A percentile compares a stretch with the other conserved stretches of the same genome.
Evolutionary conservation across 2,888 invertebrate species (phyloP).

Genomic region (Argyra leucocephala): DNA sequence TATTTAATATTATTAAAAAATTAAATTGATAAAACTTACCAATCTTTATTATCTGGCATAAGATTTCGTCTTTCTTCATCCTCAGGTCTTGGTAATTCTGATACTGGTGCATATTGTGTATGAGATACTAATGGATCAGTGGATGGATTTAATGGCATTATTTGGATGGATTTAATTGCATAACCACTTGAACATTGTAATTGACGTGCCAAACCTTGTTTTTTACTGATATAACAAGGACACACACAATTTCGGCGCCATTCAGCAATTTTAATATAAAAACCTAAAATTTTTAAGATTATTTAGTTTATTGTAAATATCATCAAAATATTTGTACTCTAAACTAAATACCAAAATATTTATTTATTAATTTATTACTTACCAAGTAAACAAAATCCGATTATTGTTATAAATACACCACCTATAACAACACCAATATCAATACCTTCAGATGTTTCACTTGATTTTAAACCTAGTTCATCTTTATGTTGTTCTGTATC

Average conservation of each 20-base stretch:
- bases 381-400: slow-evolving; percentile 55
- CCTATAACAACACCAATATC: slow-evolving; percentile 52
- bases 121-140: slow-evolving; percentile 62
- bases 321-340: neutral
- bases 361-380: slow-evolving; percentile 22
- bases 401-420: slow-evolving; percentile 52
- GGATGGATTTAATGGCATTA: slow-evolving; percentile 62
- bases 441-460: slow-evolving; percentile 29
- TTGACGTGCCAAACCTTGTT: slow-evolving; percentile 35
- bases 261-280: slow-evolving; percentile 35
- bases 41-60: slow-evolving; percentile 65
- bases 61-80: slow-evolving; percentile 59
- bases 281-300: slow-evolving; percentile 27
- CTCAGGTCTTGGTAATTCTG: slow-evolving; percentile 60
- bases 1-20: neutral
- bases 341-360: neutral
- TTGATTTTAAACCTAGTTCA: slow-evolving; percentile 31
- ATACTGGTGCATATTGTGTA: slow-evolving; percentile 66
- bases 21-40: slow-evolving; percentile 43
- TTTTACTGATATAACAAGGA: slow-evolving; percentile 33
- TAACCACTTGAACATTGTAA: slow-evolving; percentile 42
- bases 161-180: slow-evolving; percentile 60
- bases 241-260: slow-evolving; percentile 39
- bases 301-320: neutral
- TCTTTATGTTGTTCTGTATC: slow-evolving; percentile 41